Evolutionary conservation across 2,797 vertebrate genomes (phyloP).

Genomic region (Alcedo quadribrachys): DNA sequence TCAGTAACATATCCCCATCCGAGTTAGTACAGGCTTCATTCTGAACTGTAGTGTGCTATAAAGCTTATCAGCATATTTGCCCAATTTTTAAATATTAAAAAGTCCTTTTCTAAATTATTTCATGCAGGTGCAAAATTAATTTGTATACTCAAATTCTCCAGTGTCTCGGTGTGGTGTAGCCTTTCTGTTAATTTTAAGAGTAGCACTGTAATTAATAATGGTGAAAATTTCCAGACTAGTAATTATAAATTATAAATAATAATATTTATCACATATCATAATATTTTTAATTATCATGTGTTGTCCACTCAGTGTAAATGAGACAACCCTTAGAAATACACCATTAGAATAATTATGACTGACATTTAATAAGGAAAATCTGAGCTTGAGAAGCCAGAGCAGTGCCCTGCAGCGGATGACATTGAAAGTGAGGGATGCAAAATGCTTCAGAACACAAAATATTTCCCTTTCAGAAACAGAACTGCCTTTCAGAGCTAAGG

Average conservation of each 20-base stretch:
- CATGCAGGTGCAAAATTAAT: constrained; percentile 1
- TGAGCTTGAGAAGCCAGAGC: rapidly evolving
- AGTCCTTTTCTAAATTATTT: neutral
- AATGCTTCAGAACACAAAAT: neutral
- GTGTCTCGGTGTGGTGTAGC: neutral
- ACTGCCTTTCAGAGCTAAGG: neutral
- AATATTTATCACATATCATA: neutral
- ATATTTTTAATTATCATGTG: neutral
- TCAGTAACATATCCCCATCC: neutral
- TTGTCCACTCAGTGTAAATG: neutral
- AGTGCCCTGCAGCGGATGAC: neutral
- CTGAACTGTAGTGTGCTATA: neutral
- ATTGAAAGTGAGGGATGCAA: too few species aligned
- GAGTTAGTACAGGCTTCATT: neutral
- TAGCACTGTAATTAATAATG: neutral
- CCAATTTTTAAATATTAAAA: neutral
- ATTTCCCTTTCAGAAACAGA: neutral
- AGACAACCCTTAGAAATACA: neutral
- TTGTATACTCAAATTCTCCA: neutral
- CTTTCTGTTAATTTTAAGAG: neutral
- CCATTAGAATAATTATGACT: neutral
- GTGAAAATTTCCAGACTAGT: neutral
- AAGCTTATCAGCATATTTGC: neutral
- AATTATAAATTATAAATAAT: neutral
- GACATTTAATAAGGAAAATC: neutral